phyloP scores from a whole-genome alignment of 2,113 vertebrate genomes.

The Aldabrachelys gigantea region DNA sequence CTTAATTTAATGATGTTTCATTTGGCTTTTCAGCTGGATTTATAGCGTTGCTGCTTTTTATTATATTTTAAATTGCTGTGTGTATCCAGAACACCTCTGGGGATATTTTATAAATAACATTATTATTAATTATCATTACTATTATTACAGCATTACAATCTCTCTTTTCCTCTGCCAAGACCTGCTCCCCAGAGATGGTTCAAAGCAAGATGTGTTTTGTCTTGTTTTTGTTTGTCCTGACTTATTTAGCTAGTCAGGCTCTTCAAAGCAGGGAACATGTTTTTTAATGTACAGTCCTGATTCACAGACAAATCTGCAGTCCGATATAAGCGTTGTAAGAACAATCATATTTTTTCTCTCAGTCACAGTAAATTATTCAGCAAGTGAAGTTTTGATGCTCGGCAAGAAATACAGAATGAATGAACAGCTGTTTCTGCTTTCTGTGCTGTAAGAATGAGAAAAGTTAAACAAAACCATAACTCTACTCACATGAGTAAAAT shows the following conservation, averaged over 20 bases:
- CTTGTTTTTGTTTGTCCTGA: slow-evolving; percentile 59
- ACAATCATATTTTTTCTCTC: neutral
- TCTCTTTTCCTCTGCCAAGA: slow-evolving; percentile 70
- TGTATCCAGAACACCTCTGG: slow-evolving; percentile 13
- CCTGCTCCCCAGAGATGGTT: slow-evolving; percentile 61
- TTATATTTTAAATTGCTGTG: neutral
- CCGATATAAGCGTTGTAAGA: slow-evolving; percentile 43
- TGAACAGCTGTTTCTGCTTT: neutral
- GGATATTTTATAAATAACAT: slow-evolving; percentile 64
- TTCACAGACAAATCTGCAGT: neutral
- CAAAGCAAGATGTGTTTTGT: slow-evolving; percentile 63
- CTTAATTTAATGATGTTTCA: neutral
- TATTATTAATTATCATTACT: slow-evolving; percentile 60
- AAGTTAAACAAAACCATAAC: neutral
- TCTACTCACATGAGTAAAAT: neutral
- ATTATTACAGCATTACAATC: slow-evolving; percentile 50
- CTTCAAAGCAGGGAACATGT: slow-evolving; percentile 45
- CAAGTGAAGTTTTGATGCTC: neutral
- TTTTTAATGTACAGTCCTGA: slow-evolving; percentile 41
- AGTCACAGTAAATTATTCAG: neutral
- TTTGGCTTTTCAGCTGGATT: neutral
- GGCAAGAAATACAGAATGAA: neutral
- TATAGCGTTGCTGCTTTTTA: neutral
- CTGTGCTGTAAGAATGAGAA: neutral
- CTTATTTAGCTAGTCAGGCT: slow-evolving; percentile 46